These are phyloP conservation scores for Remorina albescens DNA, from an alignment of 2,797 vertebrate genomes.

Conservation along the genomic window DNA sequence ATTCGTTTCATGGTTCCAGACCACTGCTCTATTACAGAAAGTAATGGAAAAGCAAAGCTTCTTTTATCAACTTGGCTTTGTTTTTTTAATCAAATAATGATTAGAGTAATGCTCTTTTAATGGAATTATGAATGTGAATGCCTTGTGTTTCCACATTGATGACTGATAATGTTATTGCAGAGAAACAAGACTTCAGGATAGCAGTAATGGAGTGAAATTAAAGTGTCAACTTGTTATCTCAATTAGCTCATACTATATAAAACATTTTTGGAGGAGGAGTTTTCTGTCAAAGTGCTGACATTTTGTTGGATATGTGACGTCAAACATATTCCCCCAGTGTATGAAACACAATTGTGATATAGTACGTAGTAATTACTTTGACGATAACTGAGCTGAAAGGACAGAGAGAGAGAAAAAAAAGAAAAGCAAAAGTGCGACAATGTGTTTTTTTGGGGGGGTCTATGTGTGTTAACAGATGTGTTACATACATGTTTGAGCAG, in stretches of 20 bases:
- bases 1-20: background rate
- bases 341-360: background rate
- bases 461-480: too few relatives aligned
- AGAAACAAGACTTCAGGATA: slow-evolving; percentile 47
- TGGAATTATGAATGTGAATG: slow-evolving; percentile 47
- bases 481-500: too few relatives aligned
- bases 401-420: too few relatives aligned
- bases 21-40: background rate
- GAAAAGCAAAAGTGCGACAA: slow-evolving; percentile 7
- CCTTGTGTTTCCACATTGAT: slow-evolving; percentile 39
- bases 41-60: background rate
- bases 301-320: slow-evolving; percentile 1
- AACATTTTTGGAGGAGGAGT: slow-evolving; percentile 4
- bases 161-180: slow-evolving; percentile 23
- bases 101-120: background rate
- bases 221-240: slow-evolving; percentile 61
- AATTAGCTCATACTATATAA: slow-evolving; percentile 17
- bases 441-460: background rate
- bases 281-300: background rate
- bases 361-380: too few relatives aligned
- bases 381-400: too few relatives aligned
- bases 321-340: background rate
- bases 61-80: background rate
- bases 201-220: slow-evolving; percentile 61
- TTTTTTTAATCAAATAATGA: background rate